Evolutionary conservation across 2,113 vertebrate genomes (phyloP), one percentile per base, ranked within the genome.

Genomic region (Brienomyrus brachyistius): DNA sequence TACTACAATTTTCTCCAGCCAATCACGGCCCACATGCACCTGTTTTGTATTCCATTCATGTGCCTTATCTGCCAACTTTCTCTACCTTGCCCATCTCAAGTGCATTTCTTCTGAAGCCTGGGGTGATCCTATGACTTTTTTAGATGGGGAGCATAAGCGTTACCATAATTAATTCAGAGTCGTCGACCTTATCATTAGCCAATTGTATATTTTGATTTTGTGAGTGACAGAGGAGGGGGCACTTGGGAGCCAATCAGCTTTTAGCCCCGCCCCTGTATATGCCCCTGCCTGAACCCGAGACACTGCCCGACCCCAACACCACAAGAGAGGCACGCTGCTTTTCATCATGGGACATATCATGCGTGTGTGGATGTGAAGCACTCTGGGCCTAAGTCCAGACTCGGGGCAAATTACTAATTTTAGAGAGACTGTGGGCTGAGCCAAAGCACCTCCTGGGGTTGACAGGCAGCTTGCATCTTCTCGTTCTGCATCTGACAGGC

Each of bases 331-430:
- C 31, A 80, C 5, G 35, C 74, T 43, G 74, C 35, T 19, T 17
- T 19, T 19, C 74, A 19, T 40, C 35, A 43, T 43, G 74, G 35
- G 74, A 40, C 43, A 43, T 43, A 40, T 43, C 17, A 43, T 17
- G n/a, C 35, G 2, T 80, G 74, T 80, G 74, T 43, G 35, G 74
- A 80, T 43, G 31, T 80, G 35, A 80, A 43, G 35, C 15, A 43
- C 74, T 80, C 74, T 80, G 35, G 74, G 74, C 74, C 74, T 19
- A 17, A 43, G 74, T 80, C 74, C 74, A 80, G 74, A 19, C 74
- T 80, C 2, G 35, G 74, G 74, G 74, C 15, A 40, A 80, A 80
- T 80, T 35, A 52, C 86, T 88, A 59, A 88, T 62, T 88, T 88
- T 88, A 62, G 86, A 40, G 15, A 43, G 15, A 43, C 31, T 80